Evolutionary conservation across 2,888 invertebrate genomes (phyloP).

Genomic region (Smittia aterrima): DNA sequence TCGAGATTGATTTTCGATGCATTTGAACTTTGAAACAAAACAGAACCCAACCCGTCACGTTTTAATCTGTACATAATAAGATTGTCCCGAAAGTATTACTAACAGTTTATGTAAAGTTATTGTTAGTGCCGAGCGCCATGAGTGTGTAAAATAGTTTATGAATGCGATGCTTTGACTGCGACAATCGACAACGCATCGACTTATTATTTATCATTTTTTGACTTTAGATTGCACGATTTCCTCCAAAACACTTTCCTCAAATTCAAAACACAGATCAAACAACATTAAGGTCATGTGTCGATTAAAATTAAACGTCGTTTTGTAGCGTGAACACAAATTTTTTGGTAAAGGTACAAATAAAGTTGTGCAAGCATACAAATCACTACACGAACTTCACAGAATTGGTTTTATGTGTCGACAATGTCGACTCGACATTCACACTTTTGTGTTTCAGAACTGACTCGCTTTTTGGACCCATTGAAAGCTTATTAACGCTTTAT

Average conservation of each 20-base stretch:
- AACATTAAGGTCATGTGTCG: no score
- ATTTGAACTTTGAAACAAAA: no score
- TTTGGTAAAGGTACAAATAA: constrained; percentile 41
- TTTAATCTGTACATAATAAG: not conserved
- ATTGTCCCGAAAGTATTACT: constrained; percentile 1
- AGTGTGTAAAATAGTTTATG: no score
- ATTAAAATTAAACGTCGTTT: not conserved
- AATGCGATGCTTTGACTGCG: no score
- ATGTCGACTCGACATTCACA: not conserved
- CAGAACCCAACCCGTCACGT: not conserved
- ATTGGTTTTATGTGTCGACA: constrained; percentile 4
- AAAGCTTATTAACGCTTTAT: constrained; percentile 20
- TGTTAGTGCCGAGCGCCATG: not conserved
- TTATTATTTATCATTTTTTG: not conserved
- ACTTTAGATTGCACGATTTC: not conserved
- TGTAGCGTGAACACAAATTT: constrained; percentile 13
- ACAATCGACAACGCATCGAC: no score
- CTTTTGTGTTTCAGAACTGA: constrained; percentile 5
- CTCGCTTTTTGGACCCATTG: not conserved
- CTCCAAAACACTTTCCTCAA: not conserved
- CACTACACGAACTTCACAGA: constrained; percentile 20
- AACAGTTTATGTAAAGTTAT: not conserved
- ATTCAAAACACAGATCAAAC: no score
- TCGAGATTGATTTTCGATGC: no score
- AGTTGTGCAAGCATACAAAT: constrained; percentile 32